A percentile compares a stretch with the other conserved stretches of the same genome.
These are phyloP conservation scores for Oriolus oriolus DNA, from an alignment of 2,113 vertebrate genomes.

Conservation along the genomic window DNA sequence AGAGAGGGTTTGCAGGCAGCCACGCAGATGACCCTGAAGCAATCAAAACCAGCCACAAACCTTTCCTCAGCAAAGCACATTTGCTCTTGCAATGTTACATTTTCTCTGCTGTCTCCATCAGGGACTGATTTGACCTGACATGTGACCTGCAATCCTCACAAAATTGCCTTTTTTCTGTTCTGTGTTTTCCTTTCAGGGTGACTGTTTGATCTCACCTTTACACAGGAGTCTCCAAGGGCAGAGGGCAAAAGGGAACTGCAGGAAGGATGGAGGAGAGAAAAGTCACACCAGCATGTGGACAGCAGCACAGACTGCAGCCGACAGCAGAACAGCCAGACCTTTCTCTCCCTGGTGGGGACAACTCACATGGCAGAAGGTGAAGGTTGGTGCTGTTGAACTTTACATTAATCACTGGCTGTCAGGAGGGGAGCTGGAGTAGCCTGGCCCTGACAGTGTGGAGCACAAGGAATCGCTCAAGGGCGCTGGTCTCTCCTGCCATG, in stretches of 20 bases:
- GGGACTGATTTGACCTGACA: not conserved
- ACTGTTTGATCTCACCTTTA: not conserved
- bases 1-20: not conserved
- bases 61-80: not conserved
- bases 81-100: not conserved
- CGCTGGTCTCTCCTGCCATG: not conserved
- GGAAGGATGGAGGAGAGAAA: conserved; percentile 4
- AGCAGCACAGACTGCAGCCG: not conserved
- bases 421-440: not conserved
- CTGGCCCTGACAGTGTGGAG: not conserved
- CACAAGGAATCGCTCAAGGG: not conserved
- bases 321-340: not conserved
- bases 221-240: not conserved
- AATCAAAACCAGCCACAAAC: not conserved
- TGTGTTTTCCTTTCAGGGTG: not conserved
- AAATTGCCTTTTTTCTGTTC: conserved; percentile 6
- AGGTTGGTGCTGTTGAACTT: not conserved
- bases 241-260: not conserved
- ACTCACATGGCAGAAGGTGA: not conserved
- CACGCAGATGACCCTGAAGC: not conserved
- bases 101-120: not conserved
- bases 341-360: not conserved
- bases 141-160: not conserved
- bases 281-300: not conserved
- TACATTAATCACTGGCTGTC: not conserved